Evolutionary conservation across 2,113 vertebrate species (phyloP), one percentile per base, ranked within the genome.

Genomic region (Scortum barcoo): DNA sequence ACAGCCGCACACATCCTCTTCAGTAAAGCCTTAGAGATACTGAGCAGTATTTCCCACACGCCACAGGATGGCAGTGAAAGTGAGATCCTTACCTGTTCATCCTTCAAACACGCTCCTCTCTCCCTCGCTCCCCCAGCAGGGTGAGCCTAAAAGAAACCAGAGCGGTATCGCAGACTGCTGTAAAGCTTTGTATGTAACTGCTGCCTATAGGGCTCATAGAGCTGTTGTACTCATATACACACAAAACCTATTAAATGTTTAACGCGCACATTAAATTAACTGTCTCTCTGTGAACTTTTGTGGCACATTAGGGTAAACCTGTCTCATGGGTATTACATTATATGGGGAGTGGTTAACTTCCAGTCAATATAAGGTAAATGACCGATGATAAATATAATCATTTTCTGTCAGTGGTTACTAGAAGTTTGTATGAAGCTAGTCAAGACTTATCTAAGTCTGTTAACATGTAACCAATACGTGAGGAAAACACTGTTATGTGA

Each of bases 1-100:
- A 19, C 22, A 17, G 44, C 48, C 38, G 17, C 10, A 14, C 20
- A 26, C 19, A 36, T 26, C 8, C 17, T 78, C 17, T 65, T 3
- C 0, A 40, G 30, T 66, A 19, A 28, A 24, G 3, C 68, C 24
- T 57, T 4, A 19, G 50, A 40, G 22, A 26, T 5, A 19, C 24
- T 13, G 50, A 57, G 65, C 20, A 81, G 51, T 80, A 24, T 67
- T 75, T 61, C 42, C n/a, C 33, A 6, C 4, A 7, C 26, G 40
- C 92, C 90, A 88, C 90, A 79, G 22, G 91, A 78, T 89, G 91
- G 91, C 90, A 87, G 84, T 57, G 73, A 76, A 20, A 19, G 17
- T 40, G 22, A 33, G 10, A 20, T 14, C 8, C 9, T 71, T 4
- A 56, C 67, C 72, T 85, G 58, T 81, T 19, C 3, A 20, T 9